Conservation (phyloP, 2,888 invertebrate species). For the Cephonodes hylas region DNA sequence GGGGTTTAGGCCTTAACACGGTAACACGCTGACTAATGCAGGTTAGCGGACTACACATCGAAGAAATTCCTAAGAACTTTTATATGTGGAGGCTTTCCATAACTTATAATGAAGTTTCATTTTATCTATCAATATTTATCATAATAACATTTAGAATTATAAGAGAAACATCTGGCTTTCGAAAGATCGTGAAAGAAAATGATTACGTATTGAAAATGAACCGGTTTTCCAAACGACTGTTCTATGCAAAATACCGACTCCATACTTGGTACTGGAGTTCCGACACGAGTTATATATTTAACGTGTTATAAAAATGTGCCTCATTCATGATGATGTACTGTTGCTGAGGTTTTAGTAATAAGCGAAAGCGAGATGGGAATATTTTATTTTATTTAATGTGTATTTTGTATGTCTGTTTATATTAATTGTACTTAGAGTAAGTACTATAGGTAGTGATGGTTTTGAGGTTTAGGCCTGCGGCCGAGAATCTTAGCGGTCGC, state of each 20-base stretch:
- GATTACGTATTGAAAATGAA: conserved; percentile 9
- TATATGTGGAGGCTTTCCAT: too few relatives aligned
- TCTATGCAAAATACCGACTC: conserved; percentile 4
- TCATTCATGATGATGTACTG: conserved; percentile 26
- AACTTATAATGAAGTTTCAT: too few relatives aligned
- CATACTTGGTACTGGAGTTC: conserved; percentile 2
- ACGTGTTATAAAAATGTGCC: not conserved
- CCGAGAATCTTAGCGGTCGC: too few relatives aligned
- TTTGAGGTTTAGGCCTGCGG: too few relatives aligned
- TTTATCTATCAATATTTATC: not conserved
- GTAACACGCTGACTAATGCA: too few relatives aligned
- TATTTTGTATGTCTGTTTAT: too few relatives aligned
- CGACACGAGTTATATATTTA: not conserved
- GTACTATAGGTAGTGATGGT: too few relatives aligned
- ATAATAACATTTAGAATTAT: not conserved
- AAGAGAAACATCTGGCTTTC: not conserved
- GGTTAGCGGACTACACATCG: too few relatives aligned
- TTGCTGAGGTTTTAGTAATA: conserved; percentile 10
- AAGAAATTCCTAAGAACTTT: too few relatives aligned
- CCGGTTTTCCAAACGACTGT: not conserved
- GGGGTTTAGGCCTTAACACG: too few relatives aligned
- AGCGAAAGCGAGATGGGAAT: conserved; percentile 11
- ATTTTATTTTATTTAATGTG: too few relatives aligned
- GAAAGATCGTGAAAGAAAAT: not conserved
- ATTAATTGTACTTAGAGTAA: too few relatives aligned